Evolutionary conservation across 1,140 invertebrate genomes (phyloP), one percentile per base, ranked within the genome.

Genomic region (Bombus impatiens): DNA sequence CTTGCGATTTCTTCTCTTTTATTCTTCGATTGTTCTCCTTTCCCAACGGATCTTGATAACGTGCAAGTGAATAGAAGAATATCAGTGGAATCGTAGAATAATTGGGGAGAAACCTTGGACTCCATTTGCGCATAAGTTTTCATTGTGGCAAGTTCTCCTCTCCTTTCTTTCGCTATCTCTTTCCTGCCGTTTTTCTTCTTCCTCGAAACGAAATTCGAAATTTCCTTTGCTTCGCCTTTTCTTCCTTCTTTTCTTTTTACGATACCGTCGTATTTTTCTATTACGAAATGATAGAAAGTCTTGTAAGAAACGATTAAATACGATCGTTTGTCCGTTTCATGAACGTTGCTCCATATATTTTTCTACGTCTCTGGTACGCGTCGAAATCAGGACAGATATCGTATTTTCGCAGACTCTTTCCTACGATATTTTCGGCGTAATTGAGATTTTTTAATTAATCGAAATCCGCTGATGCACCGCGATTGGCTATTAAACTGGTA

Each of bases 311-410:
- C 18, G 47, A 53, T 22, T 22, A 22, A 53, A 22, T 53, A 53
- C 0, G 18, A 53, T 53, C 15, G 5, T 53, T 53, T 53, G 0
- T 6, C 18, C 47, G 1, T 53, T 53, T 22, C 18, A 2, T 0
- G 44, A 4, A 44, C 44, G 47, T 53, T 53, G 47, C 5, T 18
- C 47, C 1, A 22, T 53, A 53, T 53, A 18, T 47, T 18, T 47
- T 47, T 47, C 47, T 6, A 6, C 15, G 15, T 47, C 13, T 1
- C 15, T 47, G 15, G 13, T 47, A 12, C 15, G n/a, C 28, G 47
- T 9, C 1, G 9, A 57, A 76, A 47, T 76, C 25, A 1, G 10
- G 13, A 28, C 10, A 18, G 2, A 37, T 57, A 8, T 47, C 13
- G 15, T 5, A 42, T 67, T 32, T 78, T 12, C 22, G 18, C 9